Percentiles rank a stretch among this genome's conserved stretches.
Conservation (phyloP, 1,140 invertebrate species). For the Cydia amplana region DNA sequence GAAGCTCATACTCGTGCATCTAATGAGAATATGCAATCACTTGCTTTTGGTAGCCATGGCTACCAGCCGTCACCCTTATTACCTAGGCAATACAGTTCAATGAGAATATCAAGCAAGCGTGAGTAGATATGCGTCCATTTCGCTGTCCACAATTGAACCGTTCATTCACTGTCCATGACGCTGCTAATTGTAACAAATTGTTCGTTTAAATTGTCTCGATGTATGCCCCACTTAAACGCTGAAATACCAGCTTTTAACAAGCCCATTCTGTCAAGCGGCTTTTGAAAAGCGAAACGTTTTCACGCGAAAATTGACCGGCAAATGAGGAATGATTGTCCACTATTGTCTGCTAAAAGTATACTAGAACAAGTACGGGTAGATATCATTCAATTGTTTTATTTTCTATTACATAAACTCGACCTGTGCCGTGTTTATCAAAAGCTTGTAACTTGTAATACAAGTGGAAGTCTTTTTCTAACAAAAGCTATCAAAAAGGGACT, state of each 20-base stretch:
- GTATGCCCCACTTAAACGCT: constrained; percentile 55
- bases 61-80: not conserved
- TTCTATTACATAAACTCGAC: not conserved
- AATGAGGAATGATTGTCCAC: constrained; percentile 7
- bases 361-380: not conserved
- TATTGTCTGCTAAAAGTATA: not conserved
- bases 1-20: not conserved
- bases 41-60: not conserved
- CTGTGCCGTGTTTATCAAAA: too few species aligned
- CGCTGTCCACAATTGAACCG: constrained; percentile 36
- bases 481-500: too few species aligned
- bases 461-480: too few species aligned
- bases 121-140: constrained; percentile 1
- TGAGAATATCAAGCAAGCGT: not conserved
- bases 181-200: constrained; percentile 65
- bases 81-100: not conserved
- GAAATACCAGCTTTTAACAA: constrained; percentile 35
- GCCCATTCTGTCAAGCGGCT: not conserved
- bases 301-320: constrained; percentile 12
- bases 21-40: not conserved
- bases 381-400: constrained; percentile 6
- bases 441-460: too few species aligned
- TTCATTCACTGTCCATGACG: constrained; percentile 54
- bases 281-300: constrained; percentile 11
- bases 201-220: constrained; percentile 52